Evolutionary conservation across 1,140 invertebrate species (phyloP), one percentile per base, ranked within the genome.

Genomic region (Coenobita brevimanus): DNA sequence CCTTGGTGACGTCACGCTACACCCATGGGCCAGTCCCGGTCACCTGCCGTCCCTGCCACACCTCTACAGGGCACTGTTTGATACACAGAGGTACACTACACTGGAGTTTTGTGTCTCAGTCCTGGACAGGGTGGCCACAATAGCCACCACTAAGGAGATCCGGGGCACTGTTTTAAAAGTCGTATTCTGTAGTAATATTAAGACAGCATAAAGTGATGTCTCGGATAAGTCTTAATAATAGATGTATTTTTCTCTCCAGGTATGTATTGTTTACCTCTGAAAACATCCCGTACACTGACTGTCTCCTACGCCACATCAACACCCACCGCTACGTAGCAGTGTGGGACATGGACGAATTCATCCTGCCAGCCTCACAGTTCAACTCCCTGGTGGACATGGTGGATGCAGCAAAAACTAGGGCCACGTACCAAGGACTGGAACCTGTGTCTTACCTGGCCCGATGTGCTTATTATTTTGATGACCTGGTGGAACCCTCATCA

Each of bases 391-490:
- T 76, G n/a, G 84, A 50, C 43, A 87, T 87, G 84, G 3, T 87
- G 76, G 84, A 71, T 15, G 84, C 64, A 1, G 76, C 84, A 0
- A 67, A 78, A 24, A 76, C 46, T 62, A 46, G 33, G 27, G 84
- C 84, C 41, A 15, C 24, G 3, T 10, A n/a, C 10, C 43, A 73
- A 38, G 84, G 89, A 38, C 50, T 87, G 13, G 38, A 8, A 15
- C 89, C 89, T 15, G 85, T 84, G 0, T 90, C 89, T 41, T 90
- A 90, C 54, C 62, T 90, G 30, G 89, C 86, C 15, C 80, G 82
- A n/a, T 83, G 86, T 60, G 69, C 78, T n/a, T 90, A 90, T 43
- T 90, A 87, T 67, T 90, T 90, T 33, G 87, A 90, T 43, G 87
- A 90, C n/a, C 36, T 73, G 46, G 38, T 60, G 27, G 87, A 90